Conservation (phyloP, 2,113 vertebrate species). For the Channa maculata region DNA sequence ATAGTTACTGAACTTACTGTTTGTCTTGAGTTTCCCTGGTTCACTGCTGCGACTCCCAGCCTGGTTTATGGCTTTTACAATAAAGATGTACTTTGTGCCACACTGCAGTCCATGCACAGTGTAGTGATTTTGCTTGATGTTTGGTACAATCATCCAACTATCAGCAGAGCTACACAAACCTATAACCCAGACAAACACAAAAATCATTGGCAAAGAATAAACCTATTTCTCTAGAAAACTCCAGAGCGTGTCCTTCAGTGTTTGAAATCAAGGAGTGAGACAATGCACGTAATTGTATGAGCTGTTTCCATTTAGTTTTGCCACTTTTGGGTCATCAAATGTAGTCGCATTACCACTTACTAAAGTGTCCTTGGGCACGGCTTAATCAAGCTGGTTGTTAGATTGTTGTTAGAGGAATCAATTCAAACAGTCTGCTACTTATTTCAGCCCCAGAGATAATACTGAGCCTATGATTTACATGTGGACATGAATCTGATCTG, state of each 20-base stretch:
- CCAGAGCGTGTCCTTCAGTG: background rate
- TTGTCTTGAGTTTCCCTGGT: slow-evolving; percentile 96
- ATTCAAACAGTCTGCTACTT: slow-evolving; percentile 51
- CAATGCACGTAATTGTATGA: slow-evolving; percentile 7
- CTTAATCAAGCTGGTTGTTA: slow-evolving; percentile 63
- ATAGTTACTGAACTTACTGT: slow-evolving; percentile 84
- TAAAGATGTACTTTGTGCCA: slow-evolving; percentile 97
- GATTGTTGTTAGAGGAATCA: slow-evolving; percentile 59
- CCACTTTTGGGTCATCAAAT: slow-evolving; percentile 48
- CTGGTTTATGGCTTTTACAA: slow-evolving; percentile 98
- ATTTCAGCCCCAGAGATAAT: slow-evolving; percentile 34
- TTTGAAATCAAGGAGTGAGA: slow-evolving; percentile 17
- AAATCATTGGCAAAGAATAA: slow-evolving; percentile 25
- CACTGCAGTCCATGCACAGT: slow-evolving; percentile 97
- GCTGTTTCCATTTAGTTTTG: background rate
- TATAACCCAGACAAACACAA: slow-evolving; percentile 70
- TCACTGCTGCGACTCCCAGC: slow-evolving; percentile 95
- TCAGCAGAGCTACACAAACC: slow-evolving; percentile 98
- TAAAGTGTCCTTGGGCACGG: slow-evolving; percentile 25
- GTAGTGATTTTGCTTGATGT: slow-evolving; percentile 99
- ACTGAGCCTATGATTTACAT: slow-evolving; percentile 29
- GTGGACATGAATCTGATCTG: slow-evolving; percentile 38
- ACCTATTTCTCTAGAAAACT: slow-evolving; percentile 4
- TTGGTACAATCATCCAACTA: slow-evolving; percentile 99
- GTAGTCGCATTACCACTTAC: slow-evolving; percentile 24